phyloP scores from a whole-genome alignment of 2,113 vertebrate species.

The Chamaetylas fuelleborni region DNA sequence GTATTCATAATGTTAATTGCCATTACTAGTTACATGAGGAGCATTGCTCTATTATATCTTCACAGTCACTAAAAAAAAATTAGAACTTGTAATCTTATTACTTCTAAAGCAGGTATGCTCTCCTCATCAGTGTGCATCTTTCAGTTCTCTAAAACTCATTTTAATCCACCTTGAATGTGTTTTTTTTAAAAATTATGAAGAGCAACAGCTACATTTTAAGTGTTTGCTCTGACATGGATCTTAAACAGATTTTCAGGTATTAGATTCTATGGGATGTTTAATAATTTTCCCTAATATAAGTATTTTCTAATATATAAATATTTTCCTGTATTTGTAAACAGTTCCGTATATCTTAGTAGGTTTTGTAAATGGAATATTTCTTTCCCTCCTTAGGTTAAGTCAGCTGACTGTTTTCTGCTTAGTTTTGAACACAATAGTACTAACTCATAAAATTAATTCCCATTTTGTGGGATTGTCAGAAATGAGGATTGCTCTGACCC shows the following conservation, averaged over 20 bases:
- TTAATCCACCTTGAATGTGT: not conserved
- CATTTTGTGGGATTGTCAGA: conserved; percentile 91
- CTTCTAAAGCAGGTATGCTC: not conserved
- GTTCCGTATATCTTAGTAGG: not conserved
- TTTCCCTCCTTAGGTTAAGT: conserved; percentile 36
- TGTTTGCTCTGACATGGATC: not conserved
- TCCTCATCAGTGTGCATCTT: not conserved
- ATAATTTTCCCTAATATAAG: not conserved
- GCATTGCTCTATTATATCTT: not conserved
- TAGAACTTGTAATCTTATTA: not conserved
- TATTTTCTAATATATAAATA: conserved; percentile 14
- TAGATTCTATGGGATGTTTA: not conserved
- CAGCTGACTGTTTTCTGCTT: conserved; percentile 56
- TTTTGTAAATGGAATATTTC: not conserved
- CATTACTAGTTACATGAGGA: not conserved
- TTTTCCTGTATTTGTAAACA: not conserved
- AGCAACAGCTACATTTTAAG: not conserved
- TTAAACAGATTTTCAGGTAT: not conserved
- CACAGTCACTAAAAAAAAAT: not conserved
- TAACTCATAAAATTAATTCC: conserved; percentile 92
- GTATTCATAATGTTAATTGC: not conserved
- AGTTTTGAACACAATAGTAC: conserved; percentile 69
- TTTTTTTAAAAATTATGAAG: not conserved
- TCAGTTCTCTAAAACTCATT: not conserved
- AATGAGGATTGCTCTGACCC: conserved; percentile 94